Evolutionary conservation across 64 coral and sea anemone species (phyloP).

Genomic region (Trachythela sp.): DNA sequence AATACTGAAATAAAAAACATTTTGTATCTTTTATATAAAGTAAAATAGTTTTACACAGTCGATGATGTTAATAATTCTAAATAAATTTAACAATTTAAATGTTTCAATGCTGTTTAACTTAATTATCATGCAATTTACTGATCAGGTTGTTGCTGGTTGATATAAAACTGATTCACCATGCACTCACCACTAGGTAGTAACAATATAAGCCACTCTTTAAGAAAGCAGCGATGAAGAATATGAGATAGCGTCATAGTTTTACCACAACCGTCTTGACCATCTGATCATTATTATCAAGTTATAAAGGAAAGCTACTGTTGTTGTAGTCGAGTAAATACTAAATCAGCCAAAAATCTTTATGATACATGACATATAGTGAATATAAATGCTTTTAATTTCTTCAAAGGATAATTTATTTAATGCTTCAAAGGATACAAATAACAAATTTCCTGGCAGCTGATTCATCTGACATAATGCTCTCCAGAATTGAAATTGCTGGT

Average conservation of each 20-base stretch:
- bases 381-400: no score
- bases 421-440: background rate
- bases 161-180: background rate
- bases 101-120: no score
- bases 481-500: background rate
- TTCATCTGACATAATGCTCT: background rate
- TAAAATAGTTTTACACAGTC: no score
- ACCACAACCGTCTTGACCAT: slow-evolving; percentile 17
- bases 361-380: no score
- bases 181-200: background rate
- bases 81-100: no score
- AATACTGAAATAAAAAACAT: background rate
- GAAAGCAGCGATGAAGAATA: background rate
- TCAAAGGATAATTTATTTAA: background rate
- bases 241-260: slow-evolving; percentile 13
- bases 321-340: background rate
- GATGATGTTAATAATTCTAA: no score
- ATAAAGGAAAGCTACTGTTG: background rate
- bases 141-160: no score
- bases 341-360: no score
- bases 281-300: background rate
- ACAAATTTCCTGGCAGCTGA: background rate
- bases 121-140: no score
- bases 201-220: background rate
- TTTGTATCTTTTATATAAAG: no score